phyloP scores from a whole-genome alignment of 2,888 invertebrate species.

The Pyrgus malvae region DNA sequence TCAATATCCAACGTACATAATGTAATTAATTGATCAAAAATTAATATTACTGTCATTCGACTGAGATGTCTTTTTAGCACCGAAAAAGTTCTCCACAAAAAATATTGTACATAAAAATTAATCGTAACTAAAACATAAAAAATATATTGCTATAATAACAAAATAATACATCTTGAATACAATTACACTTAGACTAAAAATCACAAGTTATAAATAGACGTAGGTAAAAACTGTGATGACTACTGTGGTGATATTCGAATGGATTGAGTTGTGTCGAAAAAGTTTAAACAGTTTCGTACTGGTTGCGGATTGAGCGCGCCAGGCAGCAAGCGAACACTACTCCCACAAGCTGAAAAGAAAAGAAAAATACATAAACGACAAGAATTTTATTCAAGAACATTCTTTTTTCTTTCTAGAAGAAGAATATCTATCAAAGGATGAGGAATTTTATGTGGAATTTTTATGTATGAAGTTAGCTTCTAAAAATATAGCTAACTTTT shows the following conservation, averaged over 20 bases:
- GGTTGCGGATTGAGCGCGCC: conserved; percentile 95
- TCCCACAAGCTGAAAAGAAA: conserved; percentile 88
- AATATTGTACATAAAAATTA: conserved; percentile 20
- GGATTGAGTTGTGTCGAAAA: background rate
- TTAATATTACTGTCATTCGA: background rate
- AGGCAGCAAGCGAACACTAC: conserved; percentile 96
- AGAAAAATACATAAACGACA: background rate
- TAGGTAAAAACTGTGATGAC: conserved; percentile 18
- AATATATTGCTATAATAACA: conserved; percentile 24
- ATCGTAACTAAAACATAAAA: conserved; percentile 28
- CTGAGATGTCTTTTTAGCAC: conserved; percentile 16
- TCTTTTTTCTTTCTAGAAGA: no score
- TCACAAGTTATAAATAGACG: conserved; percentile 16
- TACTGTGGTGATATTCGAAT: conserved; percentile 7
- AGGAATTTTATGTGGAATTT: no score
- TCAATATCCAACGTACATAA: background rate
- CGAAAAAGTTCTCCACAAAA: conserved; percentile 11
- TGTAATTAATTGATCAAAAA: background rate
- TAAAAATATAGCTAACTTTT: no score
- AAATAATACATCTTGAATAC: conserved; percentile 14
- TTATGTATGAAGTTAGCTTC: no score
- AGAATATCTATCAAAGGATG: background rate
- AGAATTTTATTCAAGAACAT: no score
- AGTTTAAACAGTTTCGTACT: conserved; percentile 91
- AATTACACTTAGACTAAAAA: conserved; percentile 30